A percentile compares a stretch with the other conserved stretches of the same genome.
These are phyloP conservation scores for Echinops telfairi DNA, from an alignment of 2,113 vertebrate genomes.

Conservation along the genomic window DNA sequence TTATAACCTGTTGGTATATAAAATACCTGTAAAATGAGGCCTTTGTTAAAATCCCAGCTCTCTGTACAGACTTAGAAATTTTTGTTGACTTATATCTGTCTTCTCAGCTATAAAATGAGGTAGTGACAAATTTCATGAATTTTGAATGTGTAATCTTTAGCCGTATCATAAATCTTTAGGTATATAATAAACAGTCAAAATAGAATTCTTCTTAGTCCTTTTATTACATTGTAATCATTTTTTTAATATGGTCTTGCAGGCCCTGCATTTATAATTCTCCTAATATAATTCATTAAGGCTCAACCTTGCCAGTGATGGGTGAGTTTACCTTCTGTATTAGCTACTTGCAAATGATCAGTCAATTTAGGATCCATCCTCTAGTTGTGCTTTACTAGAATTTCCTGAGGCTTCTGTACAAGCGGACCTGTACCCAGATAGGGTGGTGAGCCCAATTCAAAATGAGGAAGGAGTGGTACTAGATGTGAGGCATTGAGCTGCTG, in stretches of 20 bases:
- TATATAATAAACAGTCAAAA: too few relatives aligned
- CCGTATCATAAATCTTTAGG: too few relatives aligned
- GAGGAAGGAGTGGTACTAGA: too few relatives aligned
- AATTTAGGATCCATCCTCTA: background rate
- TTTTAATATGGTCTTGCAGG: background rate
- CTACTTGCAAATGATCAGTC: background rate
- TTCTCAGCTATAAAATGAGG: background rate
- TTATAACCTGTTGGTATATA: background rate
- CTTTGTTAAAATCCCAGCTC: conserved; percentile 36
- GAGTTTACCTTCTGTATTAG: too few relatives aligned
- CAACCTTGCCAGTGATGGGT: background rate
- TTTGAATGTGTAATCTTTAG: too few relatives aligned
- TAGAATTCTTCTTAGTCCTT: background rate
- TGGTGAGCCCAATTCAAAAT: too few relatives aligned
- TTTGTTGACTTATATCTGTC: background rate
- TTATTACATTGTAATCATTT: background rate
- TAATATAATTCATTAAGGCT: background rate
- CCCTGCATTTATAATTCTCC: background rate
- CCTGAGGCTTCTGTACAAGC: background rate
- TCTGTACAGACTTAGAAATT: background rate
- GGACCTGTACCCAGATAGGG: background rate
- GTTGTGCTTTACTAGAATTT: background rate
- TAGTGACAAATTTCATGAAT: background rate
- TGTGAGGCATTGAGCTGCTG: too few relatives aligned
- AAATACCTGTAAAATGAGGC: background rate